Evolutionary conservation across 2,888 invertebrate genomes (phyloP).

Genomic region (Parnassius smintheus): DNA sequence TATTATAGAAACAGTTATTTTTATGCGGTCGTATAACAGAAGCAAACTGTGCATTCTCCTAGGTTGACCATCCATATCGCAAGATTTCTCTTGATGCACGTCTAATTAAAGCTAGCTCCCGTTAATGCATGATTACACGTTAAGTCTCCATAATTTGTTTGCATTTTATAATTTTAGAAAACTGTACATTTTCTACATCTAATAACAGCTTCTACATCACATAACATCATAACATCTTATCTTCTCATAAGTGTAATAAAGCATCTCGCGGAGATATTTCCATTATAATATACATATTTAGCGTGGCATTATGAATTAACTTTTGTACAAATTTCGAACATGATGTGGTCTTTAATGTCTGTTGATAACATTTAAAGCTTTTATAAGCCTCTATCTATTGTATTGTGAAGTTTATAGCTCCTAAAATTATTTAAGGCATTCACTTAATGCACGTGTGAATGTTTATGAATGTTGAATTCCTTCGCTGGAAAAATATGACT

Average conservation of each 20-base stretch:
- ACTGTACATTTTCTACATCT: slow-evolving; percentile 15
- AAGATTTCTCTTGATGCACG: slow-evolving; percentile 50
- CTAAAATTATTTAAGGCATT: too few species aligned
- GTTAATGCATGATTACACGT: slow-evolving; percentile 19
- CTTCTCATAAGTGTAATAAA: slow-evolving; percentile 3
- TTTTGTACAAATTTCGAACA: too few species aligned
- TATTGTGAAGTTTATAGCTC: too few species aligned
- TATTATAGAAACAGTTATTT: slow-evolving; percentile 26
- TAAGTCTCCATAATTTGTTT: slow-evolving; percentile 6
- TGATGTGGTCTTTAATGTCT: too few species aligned
- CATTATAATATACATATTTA: neutral
- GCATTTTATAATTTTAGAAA: slow-evolving; percentile 11
- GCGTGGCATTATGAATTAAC: too few species aligned
- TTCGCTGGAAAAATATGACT: too few species aligned
- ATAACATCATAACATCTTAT: slow-evolving; percentile 10
- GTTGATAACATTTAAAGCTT: too few species aligned
- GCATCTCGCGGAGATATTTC: neutral
- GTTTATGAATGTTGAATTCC: too few species aligned
- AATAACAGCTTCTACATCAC: slow-evolving; percentile 5
- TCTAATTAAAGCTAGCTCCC: slow-evolving; percentile 13
- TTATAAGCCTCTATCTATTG: too few species aligned
- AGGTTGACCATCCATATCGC: slow-evolving; percentile 55
- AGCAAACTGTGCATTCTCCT: slow-evolving; percentile 52
- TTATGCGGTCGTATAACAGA: slow-evolving; percentile 34
- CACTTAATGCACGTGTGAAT: too few species aligned